Evolutionary conservation across 2,797 vertebrate genomes (phyloP).

Genomic region (Lophius americanus): DNA sequence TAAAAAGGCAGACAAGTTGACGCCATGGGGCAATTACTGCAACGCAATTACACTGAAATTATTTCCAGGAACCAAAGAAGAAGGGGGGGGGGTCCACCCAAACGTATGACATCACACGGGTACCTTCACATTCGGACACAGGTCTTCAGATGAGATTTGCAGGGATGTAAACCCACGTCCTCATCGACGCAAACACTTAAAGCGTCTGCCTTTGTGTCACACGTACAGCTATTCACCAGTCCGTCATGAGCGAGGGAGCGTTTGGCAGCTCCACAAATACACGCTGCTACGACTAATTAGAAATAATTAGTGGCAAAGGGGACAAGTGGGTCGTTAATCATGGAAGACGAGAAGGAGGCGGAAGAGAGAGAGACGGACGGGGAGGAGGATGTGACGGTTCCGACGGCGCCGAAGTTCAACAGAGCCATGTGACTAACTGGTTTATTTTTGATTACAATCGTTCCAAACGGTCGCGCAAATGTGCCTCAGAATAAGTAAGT

Average conservation of each 20-base stretch:
- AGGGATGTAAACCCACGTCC: background rate
- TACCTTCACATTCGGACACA: background rate
- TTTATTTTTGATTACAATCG: too few relatives aligned
- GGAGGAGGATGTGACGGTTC: background rate
- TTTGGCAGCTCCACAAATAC: slow-evolving; percentile 32
- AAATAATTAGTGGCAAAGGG: slow-evolving; percentile 16
- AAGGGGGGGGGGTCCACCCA: background rate
- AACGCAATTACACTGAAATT: slow-evolving; percentile 44
- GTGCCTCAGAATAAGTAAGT: too few relatives aligned
- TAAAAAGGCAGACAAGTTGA: slow-evolving; percentile 22
- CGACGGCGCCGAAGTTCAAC: background rate
- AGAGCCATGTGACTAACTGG: too few relatives aligned
- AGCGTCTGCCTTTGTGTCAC: background rate
- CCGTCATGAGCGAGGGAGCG: slow-evolving; percentile 16
- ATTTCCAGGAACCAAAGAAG: slow-evolving; percentile 43
- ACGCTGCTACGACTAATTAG: slow-evolving; percentile 24
- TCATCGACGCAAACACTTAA: background rate
- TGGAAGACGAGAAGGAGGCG: background rate
- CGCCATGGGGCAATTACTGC: slow-evolving; percentile 41
- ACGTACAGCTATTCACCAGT: background rate
- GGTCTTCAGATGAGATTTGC: background rate
- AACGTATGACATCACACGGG: background rate
- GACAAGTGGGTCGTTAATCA: slow-evolving; percentile 13
- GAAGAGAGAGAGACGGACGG: slow-evolving; percentile 1
- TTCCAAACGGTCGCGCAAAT: too few relatives aligned